Conservation (phyloP, 23 tunicate genomes). For the Styela clava region DNA sequence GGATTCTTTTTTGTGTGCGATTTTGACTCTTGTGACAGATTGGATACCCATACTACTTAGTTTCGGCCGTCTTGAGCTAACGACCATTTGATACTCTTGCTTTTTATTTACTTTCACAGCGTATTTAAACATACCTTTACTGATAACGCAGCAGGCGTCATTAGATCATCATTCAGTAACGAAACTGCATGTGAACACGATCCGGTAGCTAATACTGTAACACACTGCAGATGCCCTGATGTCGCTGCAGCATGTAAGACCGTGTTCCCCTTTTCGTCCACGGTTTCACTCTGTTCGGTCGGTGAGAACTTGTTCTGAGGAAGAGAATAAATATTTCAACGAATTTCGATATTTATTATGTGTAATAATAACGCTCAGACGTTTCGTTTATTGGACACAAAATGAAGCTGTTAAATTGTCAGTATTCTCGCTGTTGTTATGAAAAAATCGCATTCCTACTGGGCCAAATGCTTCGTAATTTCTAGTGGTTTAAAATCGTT, state of each 20-base stretch:
- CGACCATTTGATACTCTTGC: too few species aligned
- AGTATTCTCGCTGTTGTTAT: too few species aligned
- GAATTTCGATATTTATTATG: not conserved
- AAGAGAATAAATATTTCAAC: slow-evolving; percentile 24
- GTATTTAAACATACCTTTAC: slow-evolving; percentile 78
- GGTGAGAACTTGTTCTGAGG: slow-evolving; percentile 56
- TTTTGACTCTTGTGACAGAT: too few species aligned
- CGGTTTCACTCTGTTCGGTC: slow-evolving; percentile 63
- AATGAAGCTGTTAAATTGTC: too few species aligned
- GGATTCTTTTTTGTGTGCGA: too few species aligned
- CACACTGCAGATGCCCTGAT: slow-evolving; percentile 57
- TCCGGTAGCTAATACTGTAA: slow-evolving; percentile 36
- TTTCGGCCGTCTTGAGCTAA: too few species aligned
- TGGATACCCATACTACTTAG: too few species aligned
- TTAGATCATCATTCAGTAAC: slow-evolving; percentile 79
- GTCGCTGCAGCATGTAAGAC: slow-evolving; percentile 74
- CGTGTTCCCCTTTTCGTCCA: slow-evolving; percentile 86
- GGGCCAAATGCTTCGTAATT: too few species aligned
- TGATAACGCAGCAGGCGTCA: slow-evolving; percentile 77
- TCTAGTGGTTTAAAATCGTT: too few species aligned
- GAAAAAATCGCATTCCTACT: too few species aligned
- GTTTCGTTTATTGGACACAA: too few species aligned
- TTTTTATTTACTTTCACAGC: too few species aligned
- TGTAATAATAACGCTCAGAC: not conserved
- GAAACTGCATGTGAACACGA: slow-evolving; percentile 54